Conservation (phyloP, 64 coral and sea anemone genomes). For the Montipora foliosa region DNA sequence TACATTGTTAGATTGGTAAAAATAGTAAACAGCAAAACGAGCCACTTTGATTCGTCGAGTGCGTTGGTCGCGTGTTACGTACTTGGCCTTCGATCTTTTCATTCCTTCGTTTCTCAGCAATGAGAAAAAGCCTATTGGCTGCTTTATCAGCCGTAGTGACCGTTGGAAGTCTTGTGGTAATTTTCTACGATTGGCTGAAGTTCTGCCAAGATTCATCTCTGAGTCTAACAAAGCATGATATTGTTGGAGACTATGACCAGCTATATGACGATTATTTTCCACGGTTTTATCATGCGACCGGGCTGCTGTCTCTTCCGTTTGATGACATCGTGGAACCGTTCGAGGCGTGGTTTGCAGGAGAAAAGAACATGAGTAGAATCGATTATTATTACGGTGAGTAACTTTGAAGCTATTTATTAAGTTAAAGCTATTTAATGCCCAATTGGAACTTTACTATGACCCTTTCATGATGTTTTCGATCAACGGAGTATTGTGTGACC, state of each 20-base stretch:
- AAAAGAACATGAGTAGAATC: conserved; percentile 87
- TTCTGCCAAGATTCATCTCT: conserved; percentile 3
- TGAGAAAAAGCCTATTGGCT: background rate
- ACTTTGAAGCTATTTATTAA: background rate
- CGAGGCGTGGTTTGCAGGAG: conserved; percentile 93
- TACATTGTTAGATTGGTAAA: background rate
- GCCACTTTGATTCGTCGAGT: background rate
- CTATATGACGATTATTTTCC: conserved; percentile 71
- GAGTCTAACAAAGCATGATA: conserved; percentile 46
- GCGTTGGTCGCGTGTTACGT: background rate
- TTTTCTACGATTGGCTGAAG: conserved; percentile 1
- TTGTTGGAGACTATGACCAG: conserved; percentile 71
- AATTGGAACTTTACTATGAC: background rate
- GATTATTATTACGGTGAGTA: conserved; percentile 95
- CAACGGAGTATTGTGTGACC: background rate
- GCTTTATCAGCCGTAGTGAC: background rate
- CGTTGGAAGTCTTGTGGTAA: background rate
- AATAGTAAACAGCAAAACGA: conserved; percentile 3
- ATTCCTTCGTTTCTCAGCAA: background rate
- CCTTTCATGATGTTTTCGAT: no score
- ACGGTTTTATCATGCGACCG: conserved; percentile 73
- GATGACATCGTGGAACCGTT: conserved; percentile 91
- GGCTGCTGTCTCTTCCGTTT: conserved; percentile 76
- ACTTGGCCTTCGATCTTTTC: background rate
- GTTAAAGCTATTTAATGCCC: background rate